Percentiles rank a stretch among this genome's conserved stretches.
Evolutionary conservation across 2,888 invertebrate species (phyloP).

Genomic region (Gortyna flavago): DNA sequence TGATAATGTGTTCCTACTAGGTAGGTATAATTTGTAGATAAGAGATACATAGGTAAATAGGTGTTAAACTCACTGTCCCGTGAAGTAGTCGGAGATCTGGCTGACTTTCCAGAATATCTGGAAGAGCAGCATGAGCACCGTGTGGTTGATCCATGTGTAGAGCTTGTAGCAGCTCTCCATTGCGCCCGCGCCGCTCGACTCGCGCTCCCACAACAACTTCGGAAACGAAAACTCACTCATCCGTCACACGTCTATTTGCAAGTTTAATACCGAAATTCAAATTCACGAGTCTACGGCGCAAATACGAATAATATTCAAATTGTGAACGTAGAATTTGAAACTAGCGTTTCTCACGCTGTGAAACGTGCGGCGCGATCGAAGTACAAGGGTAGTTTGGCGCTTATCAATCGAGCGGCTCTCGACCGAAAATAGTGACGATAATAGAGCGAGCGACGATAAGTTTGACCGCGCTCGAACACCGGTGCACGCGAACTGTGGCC

Average conservation of each 20-base stretch:
- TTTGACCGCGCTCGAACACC: constrained; percentile 81
- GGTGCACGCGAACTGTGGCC: constrained; percentile 86
- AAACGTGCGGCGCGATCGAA: constrained; percentile 71
- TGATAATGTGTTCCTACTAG: constrained; percentile 14
- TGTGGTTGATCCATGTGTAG: constrained; percentile 87
- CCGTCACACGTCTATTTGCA: constrained; percentile 80
- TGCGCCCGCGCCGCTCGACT: constrained; percentile 77
- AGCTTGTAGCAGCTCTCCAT: constrained; percentile 88
- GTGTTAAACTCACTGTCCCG: constrained; percentile 83
- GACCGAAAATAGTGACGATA: constrained; percentile 79
- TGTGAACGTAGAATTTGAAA: constrained; percentile 40
- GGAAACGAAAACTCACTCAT: constrained; percentile 86
- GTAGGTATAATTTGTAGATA: constrained; percentile 8
- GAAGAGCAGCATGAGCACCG: constrained; percentile 85
- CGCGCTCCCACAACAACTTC: constrained; percentile 83
- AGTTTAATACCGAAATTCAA: constrained; percentile 68
- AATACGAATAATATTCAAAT: constrained; percentile 50
- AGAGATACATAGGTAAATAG: neutral
- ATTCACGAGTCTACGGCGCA: constrained; percentile 39
- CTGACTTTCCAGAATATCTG: constrained; percentile 89
- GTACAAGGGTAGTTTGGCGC: constrained; percentile 75
- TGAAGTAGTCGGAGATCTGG: constrained; percentile 87
- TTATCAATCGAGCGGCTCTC: constrained; percentile 75
- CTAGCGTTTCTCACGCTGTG: constrained; percentile 38
- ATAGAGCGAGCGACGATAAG: constrained; percentile 69